Evolutionary conservation across 53 echinoderm and acorn worm species (phyloP).

Genomic region (Actinopyga echinites): DNA sequence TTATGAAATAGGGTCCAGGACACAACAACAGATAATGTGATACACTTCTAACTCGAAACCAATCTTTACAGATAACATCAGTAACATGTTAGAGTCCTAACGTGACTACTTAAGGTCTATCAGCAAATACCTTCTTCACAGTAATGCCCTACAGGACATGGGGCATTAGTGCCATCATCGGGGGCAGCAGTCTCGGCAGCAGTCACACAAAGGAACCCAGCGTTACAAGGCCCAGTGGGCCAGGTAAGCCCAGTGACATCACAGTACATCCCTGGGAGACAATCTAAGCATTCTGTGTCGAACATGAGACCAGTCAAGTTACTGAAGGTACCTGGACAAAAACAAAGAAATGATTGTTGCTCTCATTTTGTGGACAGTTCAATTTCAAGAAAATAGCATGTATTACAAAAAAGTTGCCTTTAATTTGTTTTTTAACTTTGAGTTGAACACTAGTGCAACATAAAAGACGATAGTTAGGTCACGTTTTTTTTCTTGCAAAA

Average conservation of each 20-base stretch:
- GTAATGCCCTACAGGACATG: constrained; percentile 81
- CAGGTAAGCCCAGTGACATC: constrained; percentile 76
- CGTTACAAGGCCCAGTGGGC: constrained; percentile 84
- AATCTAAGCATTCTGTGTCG: constrained; percentile 64
- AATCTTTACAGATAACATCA: no score
- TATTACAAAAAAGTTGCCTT: no score
- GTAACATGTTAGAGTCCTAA: no score
- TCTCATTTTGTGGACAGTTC: background rate
- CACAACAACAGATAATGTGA: no score
- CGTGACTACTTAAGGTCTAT: no score
- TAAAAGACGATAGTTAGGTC: no score
- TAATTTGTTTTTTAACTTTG: no score
- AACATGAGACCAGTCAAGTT: constrained; percentile 57
- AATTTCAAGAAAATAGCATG: background rate
- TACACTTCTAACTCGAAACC: no score
- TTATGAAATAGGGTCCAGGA: no score
- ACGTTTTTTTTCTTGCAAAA: no score
- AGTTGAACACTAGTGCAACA: no score
- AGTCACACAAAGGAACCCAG: constrained; percentile 76
- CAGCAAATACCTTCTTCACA: constrained; percentile 72
- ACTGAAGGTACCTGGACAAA: constrained; percentile 78
- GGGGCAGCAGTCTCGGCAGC: constrained; percentile 78
- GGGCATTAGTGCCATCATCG: constrained; percentile 72
- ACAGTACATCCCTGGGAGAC: constrained; percentile 91
- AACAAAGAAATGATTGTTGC: background rate